Evolutionary conservation across 53 echinoderm and acorn worm species (phyloP), one percentile per base, ranked within the genome.

Genomic region (Luidia sarsii): DNA sequence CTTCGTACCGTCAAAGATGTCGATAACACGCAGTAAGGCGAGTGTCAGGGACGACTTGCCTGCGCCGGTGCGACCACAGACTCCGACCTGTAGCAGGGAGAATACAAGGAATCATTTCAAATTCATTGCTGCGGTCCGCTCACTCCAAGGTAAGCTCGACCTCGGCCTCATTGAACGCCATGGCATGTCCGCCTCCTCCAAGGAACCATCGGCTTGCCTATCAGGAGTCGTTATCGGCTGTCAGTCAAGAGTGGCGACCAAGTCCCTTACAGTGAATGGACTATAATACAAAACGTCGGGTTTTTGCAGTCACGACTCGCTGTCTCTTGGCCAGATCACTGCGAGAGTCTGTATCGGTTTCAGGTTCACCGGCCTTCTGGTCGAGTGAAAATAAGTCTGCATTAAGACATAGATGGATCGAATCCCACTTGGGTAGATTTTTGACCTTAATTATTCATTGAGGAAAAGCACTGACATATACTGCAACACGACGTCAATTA

Each of bases 31-130:
- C 33, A 91, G 88, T 31, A 91, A 65, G 50, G 87, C 60, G 2
- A 87, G 56, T 11, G 87, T 82, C 38, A 91, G 33, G n/a, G 91
- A 91, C 21, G 91, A 87, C 33, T 91, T 91, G 3, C 91, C 91
- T 16, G 87, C 88, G 37, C 91, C 91, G 0, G 91, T 91, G 46
- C 91, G 68, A 25, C 91, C 91, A 64, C 87, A 87, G 25, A 91
- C 79, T 2, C 91, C 91, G 70, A 91, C 66, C 91, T 91, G 48
- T 28, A 64, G 48, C 15, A 37, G 21, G 64, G 64, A 48, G 14
- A 80, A 48, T 21, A 56, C 22, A 55, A 18, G 0, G 9, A 16
- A 46, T 46, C 15, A 15, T 46, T 9, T 46, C 8, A 46, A 46
- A 46, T 9, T 46, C 8, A 15, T 9, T 9, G 46, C 8, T 9